Evolutionary conservation across 2,888 invertebrate genomes (phyloP).

Genomic region (Lepidocyrtoides sp.): DNA sequence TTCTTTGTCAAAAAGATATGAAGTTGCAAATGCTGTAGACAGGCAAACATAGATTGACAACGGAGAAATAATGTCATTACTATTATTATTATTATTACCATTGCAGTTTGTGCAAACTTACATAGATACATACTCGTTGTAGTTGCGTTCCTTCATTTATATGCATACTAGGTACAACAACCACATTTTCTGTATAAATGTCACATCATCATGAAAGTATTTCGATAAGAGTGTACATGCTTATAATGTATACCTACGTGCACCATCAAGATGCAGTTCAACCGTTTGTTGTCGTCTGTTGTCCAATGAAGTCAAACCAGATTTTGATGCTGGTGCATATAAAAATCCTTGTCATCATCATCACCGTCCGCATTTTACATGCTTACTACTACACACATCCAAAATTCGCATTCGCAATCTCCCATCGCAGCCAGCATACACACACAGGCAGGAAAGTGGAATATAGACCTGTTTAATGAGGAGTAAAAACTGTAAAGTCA

Average conservation of each 20-base stretch:
- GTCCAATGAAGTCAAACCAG: constrained; percentile 70
- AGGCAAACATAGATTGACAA: constrained; percentile 8
- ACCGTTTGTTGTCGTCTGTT: constrained; percentile 68
- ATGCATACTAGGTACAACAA: constrained; percentile 19
- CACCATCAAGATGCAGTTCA: constrained; percentile 64
- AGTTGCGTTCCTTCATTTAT: not conserved
- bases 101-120: constrained; percentile 30
- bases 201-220: constrained; percentile 10
- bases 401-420: constrained; percentile 16
- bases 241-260: constrained; percentile 5
- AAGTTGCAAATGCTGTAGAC: constrained; percentile 50
- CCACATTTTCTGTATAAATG: constrained; percentile 21
- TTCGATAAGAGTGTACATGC: constrained; percentile 14
- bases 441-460: not conserved
- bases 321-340: constrained; percentile 41
- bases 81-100: too few species aligned
- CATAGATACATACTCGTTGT: not conserved
- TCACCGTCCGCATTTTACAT: not conserved
- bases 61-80: constrained; percentile 72
- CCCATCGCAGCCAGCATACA: not conserved
- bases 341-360: constrained; percentile 15
- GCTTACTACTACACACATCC: not conserved
- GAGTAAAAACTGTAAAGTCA: constrained; percentile 66
- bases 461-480: constrained; percentile 67
- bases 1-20: not conserved